Conservation (phyloP, 2,888 invertebrate species). For the Tenthredo livida region DNA sequence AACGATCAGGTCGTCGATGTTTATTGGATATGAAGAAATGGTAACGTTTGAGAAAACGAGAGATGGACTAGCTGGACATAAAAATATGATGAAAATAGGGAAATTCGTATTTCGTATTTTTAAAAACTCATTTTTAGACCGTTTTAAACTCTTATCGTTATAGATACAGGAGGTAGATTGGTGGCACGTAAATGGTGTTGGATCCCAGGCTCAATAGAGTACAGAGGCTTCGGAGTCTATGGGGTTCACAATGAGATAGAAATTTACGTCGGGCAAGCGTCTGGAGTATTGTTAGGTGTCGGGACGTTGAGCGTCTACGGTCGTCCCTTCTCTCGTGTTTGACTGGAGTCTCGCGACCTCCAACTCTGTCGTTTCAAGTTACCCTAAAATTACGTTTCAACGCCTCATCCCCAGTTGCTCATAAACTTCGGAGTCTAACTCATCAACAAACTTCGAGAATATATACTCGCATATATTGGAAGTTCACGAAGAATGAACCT, state of each 20-base stretch:
- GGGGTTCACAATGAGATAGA: conserved; percentile 42
- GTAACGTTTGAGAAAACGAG: not conserved
- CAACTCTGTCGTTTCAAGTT: conserved; percentile 36
- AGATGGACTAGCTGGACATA: not conserved
- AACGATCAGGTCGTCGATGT: not conserved
- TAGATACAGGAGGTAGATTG: conserved; percentile 7
- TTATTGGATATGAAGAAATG: not conserved
- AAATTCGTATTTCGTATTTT: not conserved
- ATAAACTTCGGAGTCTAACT: conserved; percentile 44
- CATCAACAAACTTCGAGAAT: conserved; percentile 37
- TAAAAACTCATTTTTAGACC: not conserved
- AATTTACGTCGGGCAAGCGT: conserved; percentile 45
- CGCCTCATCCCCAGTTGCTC: conserved; percentile 33
- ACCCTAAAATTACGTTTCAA: conserved; percentile 50
- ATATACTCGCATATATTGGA: conserved; percentile 27
- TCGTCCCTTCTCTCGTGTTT: conserved; percentile 21
- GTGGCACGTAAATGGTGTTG: not conserved
- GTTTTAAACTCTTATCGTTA: conserved; percentile 10
- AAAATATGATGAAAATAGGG: not conserved
- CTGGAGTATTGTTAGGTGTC: conserved; percentile 49
- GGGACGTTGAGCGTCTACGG: conserved; percentile 38
- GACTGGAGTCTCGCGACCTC: conserved; percentile 47
- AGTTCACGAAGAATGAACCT: conserved; percentile 37
- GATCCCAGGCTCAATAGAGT: not conserved
- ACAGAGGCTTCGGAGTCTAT: conserved; percentile 9